Evolutionary conservation across 2,888 invertebrate genomes (phyloP).

Genomic region (Eristalis pertinax): DNA sequence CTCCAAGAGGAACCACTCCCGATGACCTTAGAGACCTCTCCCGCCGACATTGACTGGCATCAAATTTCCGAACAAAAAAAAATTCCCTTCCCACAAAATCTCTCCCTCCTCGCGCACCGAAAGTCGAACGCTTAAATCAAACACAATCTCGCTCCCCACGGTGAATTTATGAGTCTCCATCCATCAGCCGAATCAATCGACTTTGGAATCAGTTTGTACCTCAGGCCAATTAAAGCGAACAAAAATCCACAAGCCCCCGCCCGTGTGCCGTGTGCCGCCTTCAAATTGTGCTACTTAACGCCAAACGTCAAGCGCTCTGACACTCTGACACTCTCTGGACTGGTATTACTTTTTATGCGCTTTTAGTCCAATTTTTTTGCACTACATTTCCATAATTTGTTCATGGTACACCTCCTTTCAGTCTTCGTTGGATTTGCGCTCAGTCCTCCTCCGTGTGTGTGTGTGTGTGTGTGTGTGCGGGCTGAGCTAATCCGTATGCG

Average conservation of each 20-base stretch:
- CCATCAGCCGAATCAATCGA: background rate
- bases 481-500: constrained; percentile 59
- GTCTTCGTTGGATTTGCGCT: background rate
- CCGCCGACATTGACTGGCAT: too few species aligned
- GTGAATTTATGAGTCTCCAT: too few species aligned
- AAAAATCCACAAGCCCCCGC: background rate
- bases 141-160: too few species aligned
- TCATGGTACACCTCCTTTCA: constrained; percentile 33
- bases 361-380: constrained; percentile 49
- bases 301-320: background rate
- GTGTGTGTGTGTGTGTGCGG: background rate
- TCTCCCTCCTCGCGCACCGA: too few species aligned
- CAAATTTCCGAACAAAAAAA: too few species aligned
- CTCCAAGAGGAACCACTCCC: too few species aligned
- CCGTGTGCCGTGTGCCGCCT: constrained; percentile 5
- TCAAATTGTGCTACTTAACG: constrained; percentile 38
- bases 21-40: too few species aligned
- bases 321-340: constrained; percentile 31
- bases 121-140: too few species aligned
- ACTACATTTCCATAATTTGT: constrained; percentile 59
- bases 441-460: background rate
- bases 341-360: constrained; percentile 50
- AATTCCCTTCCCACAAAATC: too few species aligned
- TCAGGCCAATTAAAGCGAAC: background rate
- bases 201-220: background rate